Conservation (phyloP, 2,888 invertebrate genomes). For the Eristalis intricaria region DNA sequence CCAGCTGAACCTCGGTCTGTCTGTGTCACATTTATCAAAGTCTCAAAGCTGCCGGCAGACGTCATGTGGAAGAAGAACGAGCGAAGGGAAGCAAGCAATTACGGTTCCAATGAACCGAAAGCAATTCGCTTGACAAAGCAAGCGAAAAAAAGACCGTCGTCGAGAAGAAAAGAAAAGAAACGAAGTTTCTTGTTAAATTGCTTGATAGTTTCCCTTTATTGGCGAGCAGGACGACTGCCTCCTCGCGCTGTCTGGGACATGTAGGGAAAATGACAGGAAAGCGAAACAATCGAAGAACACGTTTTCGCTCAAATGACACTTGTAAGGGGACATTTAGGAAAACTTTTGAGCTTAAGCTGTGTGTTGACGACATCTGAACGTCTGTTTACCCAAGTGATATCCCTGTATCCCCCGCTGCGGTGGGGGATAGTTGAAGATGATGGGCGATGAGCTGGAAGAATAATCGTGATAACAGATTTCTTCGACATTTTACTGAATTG, state of each 20-base stretch:
- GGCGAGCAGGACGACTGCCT: background rate
- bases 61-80: background rate
- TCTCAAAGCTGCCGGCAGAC: background rate
- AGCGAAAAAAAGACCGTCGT: background rate
- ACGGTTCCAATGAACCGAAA: constrained; percentile 40
- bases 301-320: constrained; percentile 17
- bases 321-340: constrained; percentile 3
- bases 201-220: constrained; percentile 39
- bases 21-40: constrained; percentile 5
- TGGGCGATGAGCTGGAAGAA: background rate
- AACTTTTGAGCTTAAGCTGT: background rate
- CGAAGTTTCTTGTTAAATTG: constrained; percentile 33
- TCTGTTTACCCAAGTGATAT: background rate
- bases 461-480: background rate
- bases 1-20: background rate
- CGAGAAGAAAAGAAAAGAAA: background rate
- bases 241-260: background rate
- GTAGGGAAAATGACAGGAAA: constrained; percentile 23
- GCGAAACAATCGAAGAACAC: constrained; percentile 4
- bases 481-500: background rate
- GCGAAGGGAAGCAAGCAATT: constrained; percentile 34
- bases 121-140: constrained; percentile 21
- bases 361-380: background rate
- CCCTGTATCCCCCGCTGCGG: background rate
- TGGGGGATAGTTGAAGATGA: background rate